Base-by-base conservation (phyloP, 2,888 invertebrate genomes). In the Crematogaster levior region DNA sequence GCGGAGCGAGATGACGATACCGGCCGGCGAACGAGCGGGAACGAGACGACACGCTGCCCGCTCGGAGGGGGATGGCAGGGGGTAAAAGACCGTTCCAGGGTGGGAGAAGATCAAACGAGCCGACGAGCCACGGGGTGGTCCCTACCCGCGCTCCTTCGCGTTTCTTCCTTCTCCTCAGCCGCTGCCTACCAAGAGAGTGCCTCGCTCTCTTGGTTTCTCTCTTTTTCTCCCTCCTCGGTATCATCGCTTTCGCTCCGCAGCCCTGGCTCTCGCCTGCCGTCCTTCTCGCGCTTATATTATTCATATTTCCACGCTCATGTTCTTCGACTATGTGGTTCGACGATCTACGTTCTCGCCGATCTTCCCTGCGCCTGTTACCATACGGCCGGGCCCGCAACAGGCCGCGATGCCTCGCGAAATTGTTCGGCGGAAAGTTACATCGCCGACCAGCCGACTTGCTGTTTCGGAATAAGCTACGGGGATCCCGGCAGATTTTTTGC, bases 101-200 rank as follows among this genome's bases (percentile, higher is more conserved):
- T 93, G 93, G 93, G 93, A 92, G 93, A 93, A 93, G 93, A 93
- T 93, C 93, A 93, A 93, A 93, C 91, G 93, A 93, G 93, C 93
- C 93, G 94, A 93, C 94, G 88, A 93, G 92, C 94, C 94, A 94
- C 94, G 94, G 94, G 94, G 94, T 94, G 93, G 94, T 94, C 94
- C 93, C 92, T 92, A 92, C 92, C 92, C 91, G 91, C 91, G 89
- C 90, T 91, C 90, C 91, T 90, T 90, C 90, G 81, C 88, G 85
- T 84, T 85, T 85, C 86, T 85, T 86, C 86, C 85, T 85, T 86
- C 85, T 85, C 85, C 84, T 72, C 72, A 82, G 86, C 75, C 85
- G 56, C 82, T 86, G 82, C 90, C 81, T 88, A 84, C 89, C 85
- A 74, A 86, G 61, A 85, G 58, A 85, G 58, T 86, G 82, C 74